These are phyloP conservation scores for Maylandia zebra DNA, from an alignment of 2,113 vertebrate species.

Conservation along the genomic window DNA sequence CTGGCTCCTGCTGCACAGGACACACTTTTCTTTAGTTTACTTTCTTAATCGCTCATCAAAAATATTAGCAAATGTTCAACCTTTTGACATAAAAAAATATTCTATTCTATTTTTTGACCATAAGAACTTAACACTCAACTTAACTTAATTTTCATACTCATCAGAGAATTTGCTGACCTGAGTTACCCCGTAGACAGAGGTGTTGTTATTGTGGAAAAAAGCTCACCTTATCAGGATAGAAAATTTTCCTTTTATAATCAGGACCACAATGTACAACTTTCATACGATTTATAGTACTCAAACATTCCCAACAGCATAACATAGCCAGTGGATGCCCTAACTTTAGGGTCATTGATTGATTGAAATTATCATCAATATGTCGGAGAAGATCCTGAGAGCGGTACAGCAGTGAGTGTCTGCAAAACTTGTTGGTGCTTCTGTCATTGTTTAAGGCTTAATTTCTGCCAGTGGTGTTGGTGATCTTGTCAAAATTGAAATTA, in stretches of 20 bases:
- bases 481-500: background rate
- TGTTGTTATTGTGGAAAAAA: background rate
- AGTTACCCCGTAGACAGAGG: background rate
- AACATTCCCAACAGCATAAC: background rate
- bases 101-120: background rate
- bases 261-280: background rate
- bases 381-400: background rate
- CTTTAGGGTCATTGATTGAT: background rate
- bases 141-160: background rate
- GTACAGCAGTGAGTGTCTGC: background rate
- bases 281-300: background rate
- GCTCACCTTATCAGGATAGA: background rate
- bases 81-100: background rate
- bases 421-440: background rate
- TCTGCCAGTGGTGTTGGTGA: rapidly evolving
- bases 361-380: background rate
- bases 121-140: background rate
- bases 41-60: background rate
- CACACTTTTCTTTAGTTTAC: background rate
- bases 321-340: background rate
- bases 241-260: background rate
- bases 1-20: conserved; percentile 15
- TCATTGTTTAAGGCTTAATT: background rate
- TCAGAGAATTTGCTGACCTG: background rate
- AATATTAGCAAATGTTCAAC: background rate